phyloP scores from a whole-genome alignment of 2,888 invertebrate species.

The Mystacides longicornis region DNA sequence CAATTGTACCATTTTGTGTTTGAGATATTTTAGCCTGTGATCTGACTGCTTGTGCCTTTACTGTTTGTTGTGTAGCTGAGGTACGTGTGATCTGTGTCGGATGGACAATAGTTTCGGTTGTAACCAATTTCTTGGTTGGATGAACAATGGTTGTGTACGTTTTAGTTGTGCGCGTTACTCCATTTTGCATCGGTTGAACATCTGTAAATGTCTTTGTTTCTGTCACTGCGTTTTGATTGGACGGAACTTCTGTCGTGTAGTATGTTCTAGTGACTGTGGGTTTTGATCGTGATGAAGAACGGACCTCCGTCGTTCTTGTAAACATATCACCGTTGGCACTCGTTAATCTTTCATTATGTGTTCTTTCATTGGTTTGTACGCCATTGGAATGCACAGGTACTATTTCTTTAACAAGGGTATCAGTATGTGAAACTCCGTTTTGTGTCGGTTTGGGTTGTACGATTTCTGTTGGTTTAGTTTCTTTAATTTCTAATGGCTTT shows the following conservation, averaged over 20 bases:
- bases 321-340: slow-evolving; percentile 5
- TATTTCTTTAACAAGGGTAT: slow-evolving; percentile 6
- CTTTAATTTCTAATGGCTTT: not conserved
- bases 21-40: slow-evolving; percentile 6
- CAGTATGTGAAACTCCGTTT: not conserved
- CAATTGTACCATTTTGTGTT: slow-evolving; percentile 10
- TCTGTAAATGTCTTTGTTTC: slow-evolving; percentile 15
- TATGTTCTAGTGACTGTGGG: not conserved
- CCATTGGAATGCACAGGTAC: slow-evolving; percentile 1
- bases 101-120: slow-evolving; percentile 9
- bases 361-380: slow-evolving; percentile 4
- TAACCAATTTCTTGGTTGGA: slow-evolving; percentile 9
- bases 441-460: not conserved
- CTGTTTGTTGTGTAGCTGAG: slow-evolving; percentile 11
- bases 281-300: not conserved
- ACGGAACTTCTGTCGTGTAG: slow-evolving; percentile 8
- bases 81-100: slow-evolving; percentile 12
- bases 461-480: slow-evolving; percentile 6
- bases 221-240: slow-evolving; percentile 5
- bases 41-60: slow-evolving; percentile 13
- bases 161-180: slow-evolving; percentile 9
- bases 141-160: slow-evolving; percentile 11
- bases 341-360: not conserved
- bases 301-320: slow-evolving; percentile 7
- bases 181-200: slow-evolving; percentile 10